These are phyloP conservation scores for Turritopsis rubra DNA, from an alignment of 30 jellyfish, hydroid and myxozoan genomes.

Conservation along the genomic window DNA sequence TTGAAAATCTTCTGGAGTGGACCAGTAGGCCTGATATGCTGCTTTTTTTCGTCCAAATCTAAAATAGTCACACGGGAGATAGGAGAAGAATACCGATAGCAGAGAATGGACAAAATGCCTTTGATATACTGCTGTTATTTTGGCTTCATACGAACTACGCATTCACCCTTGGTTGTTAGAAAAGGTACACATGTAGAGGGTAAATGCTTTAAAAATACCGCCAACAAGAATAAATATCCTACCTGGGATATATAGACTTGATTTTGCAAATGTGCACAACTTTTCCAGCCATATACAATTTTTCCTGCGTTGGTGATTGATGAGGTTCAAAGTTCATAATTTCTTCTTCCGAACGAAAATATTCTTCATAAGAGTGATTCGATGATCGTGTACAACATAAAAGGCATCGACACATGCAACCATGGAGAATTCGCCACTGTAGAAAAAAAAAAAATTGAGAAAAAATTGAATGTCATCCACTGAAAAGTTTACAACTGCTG, in stretches of 20 bases:
- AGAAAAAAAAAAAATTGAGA: neutral
- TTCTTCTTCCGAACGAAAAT: conserved; percentile 43
- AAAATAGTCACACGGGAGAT: no score
- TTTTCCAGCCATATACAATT: conserved; percentile 83
- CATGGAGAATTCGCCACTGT: conserved; percentile 90
- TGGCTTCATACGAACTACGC: no score
- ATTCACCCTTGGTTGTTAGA: no score
- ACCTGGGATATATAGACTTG: conserved; percentile 80
- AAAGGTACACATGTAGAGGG: no score
- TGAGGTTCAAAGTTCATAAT: conserved; percentile 47
- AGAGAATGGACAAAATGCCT: no score
- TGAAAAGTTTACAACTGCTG: no score
- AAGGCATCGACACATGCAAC: conserved; percentile 86
- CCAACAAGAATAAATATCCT: no score
- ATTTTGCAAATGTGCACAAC: conserved; percentile 90
- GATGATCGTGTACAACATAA: conserved; percentile 66
- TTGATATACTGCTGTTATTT: no score
- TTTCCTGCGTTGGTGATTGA: conserved; percentile 33
- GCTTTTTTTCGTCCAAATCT: conserved; percentile 72
- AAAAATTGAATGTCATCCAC: neutral
- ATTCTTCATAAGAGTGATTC: conserved; percentile 53
- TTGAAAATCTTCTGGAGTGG: conserved; percentile 77
- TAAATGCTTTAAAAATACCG: no score
- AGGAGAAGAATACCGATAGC: no score
- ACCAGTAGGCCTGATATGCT: conserved; percentile 72